Conservation (phyloP, 2,888 invertebrate genomes). For the Ernsta delagoae region DNA sequence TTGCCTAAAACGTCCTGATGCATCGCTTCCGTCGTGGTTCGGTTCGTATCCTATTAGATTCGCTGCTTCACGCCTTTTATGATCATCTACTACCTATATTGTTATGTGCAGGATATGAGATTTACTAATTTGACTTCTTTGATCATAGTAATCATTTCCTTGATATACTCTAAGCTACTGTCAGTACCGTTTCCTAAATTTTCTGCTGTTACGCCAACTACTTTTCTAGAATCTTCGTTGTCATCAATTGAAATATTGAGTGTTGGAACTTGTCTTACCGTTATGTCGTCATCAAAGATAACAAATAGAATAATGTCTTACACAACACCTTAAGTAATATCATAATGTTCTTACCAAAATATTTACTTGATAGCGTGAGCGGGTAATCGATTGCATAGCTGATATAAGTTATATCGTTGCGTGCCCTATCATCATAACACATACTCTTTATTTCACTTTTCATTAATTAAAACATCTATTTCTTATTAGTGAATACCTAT, state of each 20-base stretch:
- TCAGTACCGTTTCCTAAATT: too few species aligned
- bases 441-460: constrained; percentile 2
- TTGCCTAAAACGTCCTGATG: constrained; percentile 68
- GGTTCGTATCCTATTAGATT: constrained; percentile 56
- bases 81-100: constrained; percentile 11
- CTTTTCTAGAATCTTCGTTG: background rate
- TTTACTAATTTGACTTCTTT: background rate
- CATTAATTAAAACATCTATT: background rate
- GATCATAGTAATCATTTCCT: constrained; percentile 1
- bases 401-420: constrained; percentile 24
- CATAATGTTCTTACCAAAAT: background rate
- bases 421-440: constrained; percentile 26
- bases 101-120: constrained; percentile 12
- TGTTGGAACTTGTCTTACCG: background rate
- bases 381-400: constrained; percentile 15
- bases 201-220: too few species aligned
- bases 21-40: constrained; percentile 54
- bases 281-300: background rate
- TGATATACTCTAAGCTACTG: too few species aligned
- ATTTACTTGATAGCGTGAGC: background rate
- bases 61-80: constrained; percentile 55
- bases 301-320: background rate
- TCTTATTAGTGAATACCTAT: background rate
- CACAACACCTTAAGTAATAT: background rate
- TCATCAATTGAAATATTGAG: background rate